Evolutionary conservation across 2,113 vertebrate species (phyloP).

Genomic region (Halichoerus grypus): DNA sequence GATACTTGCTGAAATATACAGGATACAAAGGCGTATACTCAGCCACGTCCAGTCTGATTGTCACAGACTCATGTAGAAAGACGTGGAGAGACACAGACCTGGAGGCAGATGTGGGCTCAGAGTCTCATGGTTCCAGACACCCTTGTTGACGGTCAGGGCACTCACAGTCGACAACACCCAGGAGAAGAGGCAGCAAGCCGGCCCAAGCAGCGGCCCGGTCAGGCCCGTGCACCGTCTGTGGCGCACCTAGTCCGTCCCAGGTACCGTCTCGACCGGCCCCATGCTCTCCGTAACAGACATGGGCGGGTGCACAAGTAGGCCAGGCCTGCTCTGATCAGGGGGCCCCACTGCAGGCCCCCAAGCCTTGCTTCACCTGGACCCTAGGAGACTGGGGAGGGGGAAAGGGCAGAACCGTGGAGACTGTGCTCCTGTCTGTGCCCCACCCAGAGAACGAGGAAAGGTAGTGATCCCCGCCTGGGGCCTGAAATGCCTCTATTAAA

Average conservation of each 20-base stretch:
- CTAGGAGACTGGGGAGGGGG: background rate
- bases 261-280: background rate
- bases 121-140: background rate
- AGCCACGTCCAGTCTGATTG: background rate
- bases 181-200: background rate
- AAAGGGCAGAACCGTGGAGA: background rate
- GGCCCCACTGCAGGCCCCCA: background rate
- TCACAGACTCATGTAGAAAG: background rate
- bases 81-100: background rate
- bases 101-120: background rate
- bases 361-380: background rate
- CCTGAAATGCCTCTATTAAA: background rate
- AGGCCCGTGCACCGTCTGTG: background rate
- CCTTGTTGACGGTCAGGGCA: too few relatives aligned
- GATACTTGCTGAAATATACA: background rate
- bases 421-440: too few relatives aligned
- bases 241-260: background rate
- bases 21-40: background rate
- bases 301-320: background rate
- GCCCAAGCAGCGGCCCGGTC: rapidly evolving
- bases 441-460: background rate
- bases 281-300: background rate
- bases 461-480: background rate
- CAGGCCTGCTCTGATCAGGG: background rate
- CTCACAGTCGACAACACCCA: background rate